Percentiles rank a stretch among this genome's conserved stretches.
Evolutionary conservation across 2,113 vertebrate genomes (phyloP).

Genomic region (Morone chrysops): DNA sequence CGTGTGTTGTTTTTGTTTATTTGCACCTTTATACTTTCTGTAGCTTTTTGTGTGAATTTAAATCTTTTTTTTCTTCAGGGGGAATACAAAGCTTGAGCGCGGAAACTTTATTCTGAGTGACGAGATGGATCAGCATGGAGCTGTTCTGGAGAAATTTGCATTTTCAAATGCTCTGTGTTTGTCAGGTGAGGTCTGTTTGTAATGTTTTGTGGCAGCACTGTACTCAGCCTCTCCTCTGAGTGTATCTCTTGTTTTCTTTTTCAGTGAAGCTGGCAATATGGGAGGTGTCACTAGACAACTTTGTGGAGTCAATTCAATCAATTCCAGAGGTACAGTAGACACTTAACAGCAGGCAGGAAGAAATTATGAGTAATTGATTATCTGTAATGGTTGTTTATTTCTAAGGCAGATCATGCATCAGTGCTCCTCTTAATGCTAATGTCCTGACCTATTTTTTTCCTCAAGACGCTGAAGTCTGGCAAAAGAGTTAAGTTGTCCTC

Average conservation of each 20-base stretch:
- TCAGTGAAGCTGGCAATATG: conserved; percentile 98
- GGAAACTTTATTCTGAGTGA: conserved; percentile 91
- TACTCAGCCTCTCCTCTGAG: not conserved
- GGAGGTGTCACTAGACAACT: conserved; percentile 95
- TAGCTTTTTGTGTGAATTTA: not conserved
- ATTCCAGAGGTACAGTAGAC: conserved; percentile 92
- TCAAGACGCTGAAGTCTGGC: conserved; percentile 91
- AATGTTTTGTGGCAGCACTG: not conserved
- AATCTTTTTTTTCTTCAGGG: conserved; percentile 79
- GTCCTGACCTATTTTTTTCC: conserved; percentile 7
- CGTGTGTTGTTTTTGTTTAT: not conserved
- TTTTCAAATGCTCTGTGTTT: conserved; percentile 98
- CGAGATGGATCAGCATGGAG: conserved; percentile 85
- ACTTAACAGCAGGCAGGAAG: not conserved
- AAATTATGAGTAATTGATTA: conserved; percentile 37
- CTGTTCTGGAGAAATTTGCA: conserved; percentile 94
- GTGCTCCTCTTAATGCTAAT: conserved; percentile 2
- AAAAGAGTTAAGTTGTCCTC: conserved; percentile 94
- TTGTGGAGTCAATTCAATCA: conserved; percentile 97
- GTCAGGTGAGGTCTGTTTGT: conserved; percentile 87
- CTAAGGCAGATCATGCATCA: not conserved
- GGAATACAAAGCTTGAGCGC: conserved; percentile 91
- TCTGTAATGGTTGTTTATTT: conserved; percentile 20
- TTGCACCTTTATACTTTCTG: not conserved
- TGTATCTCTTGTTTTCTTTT: conserved; percentile 46